Conservation (phyloP, 2,888 invertebrate genomes). For the Hydroisotoma schaefferi region DNA sequence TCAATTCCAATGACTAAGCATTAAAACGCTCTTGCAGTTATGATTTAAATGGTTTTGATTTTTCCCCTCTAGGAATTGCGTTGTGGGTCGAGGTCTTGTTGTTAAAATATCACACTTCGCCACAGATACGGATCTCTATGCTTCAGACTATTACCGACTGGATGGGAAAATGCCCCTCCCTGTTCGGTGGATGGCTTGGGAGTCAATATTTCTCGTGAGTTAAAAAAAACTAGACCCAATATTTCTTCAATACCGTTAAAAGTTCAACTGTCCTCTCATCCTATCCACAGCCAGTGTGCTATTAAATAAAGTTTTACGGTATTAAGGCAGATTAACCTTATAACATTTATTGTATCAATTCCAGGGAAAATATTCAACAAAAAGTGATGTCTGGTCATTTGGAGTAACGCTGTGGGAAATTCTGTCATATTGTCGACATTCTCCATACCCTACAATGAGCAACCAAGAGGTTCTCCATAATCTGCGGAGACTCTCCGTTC, state of each 20-base stretch:
- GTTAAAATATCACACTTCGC: constrained; percentile 82
- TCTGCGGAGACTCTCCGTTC: constrained; percentile 59
- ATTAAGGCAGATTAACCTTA: no score
- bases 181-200: constrained; percentile 67
- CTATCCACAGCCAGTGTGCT: constrained; percentile 68
- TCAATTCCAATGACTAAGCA: no score
- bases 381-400: constrained; percentile 88
- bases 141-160: constrained; percentile 76
- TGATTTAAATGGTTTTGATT: no score
- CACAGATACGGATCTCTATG: constrained; percentile 74
- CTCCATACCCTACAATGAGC: constrained; percentile 70
- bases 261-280: constrained; percentile 51
- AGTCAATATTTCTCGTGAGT: constrained; percentile 69
- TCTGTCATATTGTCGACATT: constrained; percentile 70
- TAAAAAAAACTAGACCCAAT: no score
- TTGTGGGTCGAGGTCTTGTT: constrained; percentile 76
- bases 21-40: no score
- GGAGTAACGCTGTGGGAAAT: constrained; percentile 86
- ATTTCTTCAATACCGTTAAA: neutral
- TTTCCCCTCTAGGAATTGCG: constrained; percentile 72
- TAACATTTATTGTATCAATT: neutral
- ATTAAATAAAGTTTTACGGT: constrained; percentile 79
- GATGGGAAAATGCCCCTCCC: constrained; percentile 73
- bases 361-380: constrained; percentile 82
- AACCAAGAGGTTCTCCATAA: constrained; percentile 79